These are phyloP conservation scores for Phrynosoma blainvillii DNA, from an alignment of 2,113 vertebrate genomes.

Conservation along the genomic window DNA sequence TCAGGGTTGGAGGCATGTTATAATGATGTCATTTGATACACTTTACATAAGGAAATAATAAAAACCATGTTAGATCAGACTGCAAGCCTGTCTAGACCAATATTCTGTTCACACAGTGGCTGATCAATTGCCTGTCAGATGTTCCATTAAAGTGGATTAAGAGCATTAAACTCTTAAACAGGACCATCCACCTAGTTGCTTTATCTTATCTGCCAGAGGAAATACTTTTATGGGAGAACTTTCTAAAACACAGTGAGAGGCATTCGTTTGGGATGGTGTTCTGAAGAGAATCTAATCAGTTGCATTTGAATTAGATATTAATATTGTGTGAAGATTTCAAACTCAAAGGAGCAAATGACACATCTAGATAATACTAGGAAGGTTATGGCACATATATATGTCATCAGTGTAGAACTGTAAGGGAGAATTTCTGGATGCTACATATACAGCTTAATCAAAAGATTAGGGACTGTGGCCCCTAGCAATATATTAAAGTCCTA, in stretches of 20 bases:
- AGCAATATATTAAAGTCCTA: not conserved
- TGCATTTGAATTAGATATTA: not conserved
- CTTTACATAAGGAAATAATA: not conserved
- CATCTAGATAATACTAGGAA: too few relatives aligned
- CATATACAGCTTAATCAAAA: not conserved
- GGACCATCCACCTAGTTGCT: not conserved
- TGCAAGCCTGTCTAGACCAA: too few relatives aligned
- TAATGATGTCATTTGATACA: not conserved
- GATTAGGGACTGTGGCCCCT: too few relatives aligned
- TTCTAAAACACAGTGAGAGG: not conserved
- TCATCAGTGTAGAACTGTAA: not conserved
- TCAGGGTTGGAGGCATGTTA: not conserved
- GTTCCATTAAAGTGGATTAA: not conserved
- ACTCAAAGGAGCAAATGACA: not conserved
- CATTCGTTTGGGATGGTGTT: not conserved
- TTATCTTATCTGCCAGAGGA: not conserved
- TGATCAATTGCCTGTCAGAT: not conserved
- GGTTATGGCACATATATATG: too few relatives aligned
- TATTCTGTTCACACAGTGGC: too few relatives aligned
- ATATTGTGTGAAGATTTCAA: not conserved
- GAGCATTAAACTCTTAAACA: not conserved
- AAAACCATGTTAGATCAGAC: too few relatives aligned
- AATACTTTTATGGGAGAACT: not conserved
- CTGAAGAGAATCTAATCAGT: not conserved
- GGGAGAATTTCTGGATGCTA: not conserved